Evolutionary conservation across 2,888 invertebrate genomes (phyloP).

Genomic region (Serrognathus titanus): DNA sequence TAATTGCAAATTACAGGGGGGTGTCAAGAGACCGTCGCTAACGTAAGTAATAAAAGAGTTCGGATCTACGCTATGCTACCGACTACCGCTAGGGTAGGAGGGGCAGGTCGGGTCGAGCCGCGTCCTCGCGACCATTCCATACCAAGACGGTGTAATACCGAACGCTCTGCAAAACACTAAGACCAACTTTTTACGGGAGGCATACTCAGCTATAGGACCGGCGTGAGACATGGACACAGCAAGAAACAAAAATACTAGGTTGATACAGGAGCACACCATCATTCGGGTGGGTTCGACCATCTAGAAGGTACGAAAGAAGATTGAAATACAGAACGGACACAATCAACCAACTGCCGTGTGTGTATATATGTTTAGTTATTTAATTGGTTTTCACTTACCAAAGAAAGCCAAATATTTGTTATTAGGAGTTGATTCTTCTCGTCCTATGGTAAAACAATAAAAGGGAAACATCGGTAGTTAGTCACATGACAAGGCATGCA

Average conservation of each 20-base stretch:
- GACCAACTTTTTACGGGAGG: slow-evolving; percentile 40
- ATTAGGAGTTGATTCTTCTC: slow-evolving; percentile 95
- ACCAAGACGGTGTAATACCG: slow-evolving; percentile 27
- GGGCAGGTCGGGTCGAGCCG: neutral
- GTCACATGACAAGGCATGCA: slow-evolving; percentile 51
- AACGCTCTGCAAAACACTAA: slow-evolving; percentile 38
- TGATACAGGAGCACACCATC: slow-evolving; percentile 35
- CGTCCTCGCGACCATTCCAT: slow-evolving; percentile 24
- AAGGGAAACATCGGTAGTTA: slow-evolving; percentile 61
- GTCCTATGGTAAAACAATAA: slow-evolving; percentile 80
- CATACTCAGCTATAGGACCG: slow-evolving; percentile 35
- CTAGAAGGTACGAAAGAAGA: slow-evolving; percentile 39
- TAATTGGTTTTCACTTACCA: slow-evolving; percentile 73
- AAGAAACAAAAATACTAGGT: slow-evolving; percentile 34
- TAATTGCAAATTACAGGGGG: slow-evolving; percentile 3
- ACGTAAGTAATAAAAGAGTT: slow-evolving; percentile 7
- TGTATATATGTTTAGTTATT: slow-evolving; percentile 47
- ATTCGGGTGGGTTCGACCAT: slow-evolving; percentile 38
- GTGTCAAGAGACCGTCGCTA: slow-evolving; percentile 14
- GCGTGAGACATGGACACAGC: slow-evolving; percentile 26
- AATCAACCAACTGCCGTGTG: slow-evolving; percentile 49
- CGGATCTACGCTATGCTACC: slow-evolving; percentile 24
- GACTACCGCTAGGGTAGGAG: slow-evolving; percentile 25
- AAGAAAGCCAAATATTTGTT: slow-evolving; percentile 93
- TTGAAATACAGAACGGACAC: slow-evolving; percentile 36